Evolutionary conservation across 2,888 invertebrate genomes (phyloP).

Genomic region (Phalera bucephala): DNA sequence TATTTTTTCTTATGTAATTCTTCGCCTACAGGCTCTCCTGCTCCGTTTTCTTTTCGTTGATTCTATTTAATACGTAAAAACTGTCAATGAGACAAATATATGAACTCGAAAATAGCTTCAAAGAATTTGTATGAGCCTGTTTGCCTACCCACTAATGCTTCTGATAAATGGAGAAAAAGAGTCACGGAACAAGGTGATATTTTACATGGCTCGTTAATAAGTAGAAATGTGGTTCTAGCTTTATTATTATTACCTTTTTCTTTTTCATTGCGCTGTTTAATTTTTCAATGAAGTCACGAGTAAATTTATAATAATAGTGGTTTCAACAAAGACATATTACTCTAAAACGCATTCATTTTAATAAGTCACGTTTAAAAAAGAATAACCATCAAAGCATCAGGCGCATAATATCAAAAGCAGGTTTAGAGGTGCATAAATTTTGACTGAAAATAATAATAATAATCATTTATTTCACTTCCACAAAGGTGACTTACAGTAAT

Average conservation of each 20-base stretch:
- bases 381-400: no score
- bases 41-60: constrained; percentile 4
- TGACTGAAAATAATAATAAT: no score
- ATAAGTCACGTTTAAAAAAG: no score
- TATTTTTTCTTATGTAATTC: constrained; percentile 11
- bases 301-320: no score
- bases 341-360: no score
- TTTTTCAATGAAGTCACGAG: background rate
- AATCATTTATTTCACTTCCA: no score
- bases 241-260: constrained; percentile 19
- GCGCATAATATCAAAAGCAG: no score
- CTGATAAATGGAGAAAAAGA: constrained; percentile 16
- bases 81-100: constrained; percentile 15
- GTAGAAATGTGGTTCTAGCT: constrained; percentile 20
- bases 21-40: background rate
- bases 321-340: no score
- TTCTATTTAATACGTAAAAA: constrained; percentile 11
- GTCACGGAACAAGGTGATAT: constrained; percentile 7
- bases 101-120: constrained; percentile 13
- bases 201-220: constrained; percentile 14
- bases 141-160: constrained; percentile 16
- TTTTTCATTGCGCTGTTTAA: constrained; percentile 15
- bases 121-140: constrained; percentile 17
- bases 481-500: no score
- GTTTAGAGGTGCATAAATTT: no score